Base-by-base conservation (phyloP, 2,113 vertebrate species). In the Protomyctophum bolini region DNA sequence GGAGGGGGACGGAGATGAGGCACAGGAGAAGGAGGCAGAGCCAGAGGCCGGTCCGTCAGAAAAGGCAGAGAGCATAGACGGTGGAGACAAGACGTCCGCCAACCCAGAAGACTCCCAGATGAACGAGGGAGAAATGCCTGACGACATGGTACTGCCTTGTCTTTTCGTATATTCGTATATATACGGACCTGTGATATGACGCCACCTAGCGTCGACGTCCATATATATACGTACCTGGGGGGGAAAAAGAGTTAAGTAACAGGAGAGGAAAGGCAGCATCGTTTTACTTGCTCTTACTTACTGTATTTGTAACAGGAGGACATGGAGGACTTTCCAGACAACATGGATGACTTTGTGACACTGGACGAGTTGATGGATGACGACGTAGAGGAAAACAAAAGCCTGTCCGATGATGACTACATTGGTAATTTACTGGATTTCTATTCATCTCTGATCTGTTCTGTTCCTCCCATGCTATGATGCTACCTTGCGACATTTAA, bases 341-440 rank as follows among this genome's bases (percentile, higher is more conserved):
- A 94, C 92, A 95, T 97, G 93, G 96, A 98, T 87, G 95, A 97
- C 77, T 98, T 98, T 87, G 97, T 99, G 86, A 97, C 95, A 67
- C 85, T 98, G 76, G 96, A 98, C 72, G 96, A 98, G 80, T 89
- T 98, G 72, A 94, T 91, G 2, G 33, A 41, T 6, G 96, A 98
- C 45, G 95, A 98, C 7, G 95, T 98, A 69, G 94, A 96, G 47
- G 89, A 87, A 0, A 92, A 94, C 89, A 87, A 59, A 60, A 2
- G 59, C 80, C 11, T 77, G 46, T 41, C 33, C 8, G 72, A 5
- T 0, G 29, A 67, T 0, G 85, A 74, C 0, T 0, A 49, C 7
- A 49, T 50, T 6, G 85, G 87, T 89, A 78, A 6, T 12, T 6
- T 48, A 47, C 60, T 4, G 46, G 33, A 3, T 49, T 49, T 21